A percentile compares a stretch with the other conserved stretches of the same genome.
These are phyloP conservation scores for Portunus trituberculatus DNA, from an alignment of 1,140 invertebrate species.

Conservation along the genomic window DNA sequence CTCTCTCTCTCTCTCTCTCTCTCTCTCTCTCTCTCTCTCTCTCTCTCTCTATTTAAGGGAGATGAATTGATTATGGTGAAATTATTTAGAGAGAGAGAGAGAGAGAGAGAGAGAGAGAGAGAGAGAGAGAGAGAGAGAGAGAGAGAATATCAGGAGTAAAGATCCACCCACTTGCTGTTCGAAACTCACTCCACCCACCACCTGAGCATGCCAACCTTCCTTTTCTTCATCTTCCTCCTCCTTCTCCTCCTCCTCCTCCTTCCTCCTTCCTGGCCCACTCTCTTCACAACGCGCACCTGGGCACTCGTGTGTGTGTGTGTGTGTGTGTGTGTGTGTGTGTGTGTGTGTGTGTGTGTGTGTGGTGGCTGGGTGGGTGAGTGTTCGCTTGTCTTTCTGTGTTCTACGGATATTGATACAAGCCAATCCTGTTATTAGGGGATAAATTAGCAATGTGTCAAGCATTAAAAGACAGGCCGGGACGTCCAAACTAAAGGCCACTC, in stretches of 20 bases:
- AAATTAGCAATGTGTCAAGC: no score
- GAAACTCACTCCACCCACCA: not conserved
- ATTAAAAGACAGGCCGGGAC: no score
- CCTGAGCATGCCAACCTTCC: constrained; percentile 18
- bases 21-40: constrained; percentile 47
- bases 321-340: constrained; percentile 49
- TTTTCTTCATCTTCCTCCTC: not conserved
- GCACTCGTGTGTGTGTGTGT: constrained; percentile 28
- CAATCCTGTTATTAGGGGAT: no score
- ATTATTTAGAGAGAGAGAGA: constrained; percentile 12
- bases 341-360: not conserved
- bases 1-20: constrained; percentile 35
- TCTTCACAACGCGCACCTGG: constrained; percentile 24
- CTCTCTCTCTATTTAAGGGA: not conserved
- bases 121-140: constrained; percentile 50
- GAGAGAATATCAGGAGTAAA: constrained; percentile 2
- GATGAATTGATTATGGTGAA: not conserved
- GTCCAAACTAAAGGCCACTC: no score
- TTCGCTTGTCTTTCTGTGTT: not conserved
- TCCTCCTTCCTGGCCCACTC: not conserved
- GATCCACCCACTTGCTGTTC: constrained; percentile 33
- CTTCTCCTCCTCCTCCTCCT: not conserved
- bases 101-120: constrained; percentile 36
- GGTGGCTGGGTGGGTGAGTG: constrained; percentile 34
- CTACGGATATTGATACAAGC: no score